Base-by-base conservation (phyloP, 2,797 vertebrate species). In the Agapornis canus region DNA sequence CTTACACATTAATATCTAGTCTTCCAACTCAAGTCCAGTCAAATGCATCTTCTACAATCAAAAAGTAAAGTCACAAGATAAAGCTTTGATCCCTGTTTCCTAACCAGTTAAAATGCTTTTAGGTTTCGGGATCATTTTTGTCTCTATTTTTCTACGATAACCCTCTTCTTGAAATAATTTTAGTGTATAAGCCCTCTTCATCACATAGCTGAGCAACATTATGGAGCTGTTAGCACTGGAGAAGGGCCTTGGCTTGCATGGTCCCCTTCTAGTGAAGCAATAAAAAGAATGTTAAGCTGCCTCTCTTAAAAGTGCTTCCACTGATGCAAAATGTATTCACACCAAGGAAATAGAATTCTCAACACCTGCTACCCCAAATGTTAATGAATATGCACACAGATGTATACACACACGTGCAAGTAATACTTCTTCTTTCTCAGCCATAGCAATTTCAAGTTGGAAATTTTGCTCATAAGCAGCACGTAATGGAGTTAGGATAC, bases 341-440 rank as follows among this genome's bases (percentile, higher is more conserved):
- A 65, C 15, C 48, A 68, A 40, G 52, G 81, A 92, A 73, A 93
- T 89, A 54, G 35, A 94, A 42, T 89, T 92, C 72, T 94, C 87
- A 89, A 39, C 81, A 96, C 86, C 94, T 92, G 95, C 95, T 95
- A 39, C 82, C 76, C 47, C 61, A 87, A 85, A 92, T 40, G 31
- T 73, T 89, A 87, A 94, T 75, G 72, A 87, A 64, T 40, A 86
- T 21, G 1, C 54, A 61, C 31, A 35, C 42, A 43, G 19, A 37
- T 5, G 9, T 39, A 27, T 40, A n/a, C 22, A 45, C 72, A 75
- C 42, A 84, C 0, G 0, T 52, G 63, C 5, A 2, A 5, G 2
- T 85, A 84, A 56, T 42, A 29, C n/a, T 57, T 73, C 61, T 85
- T 89, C 66, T 35, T 78, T 69, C 61, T 73, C 49, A 75, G 71